A percentile compares a stretch with the other conserved stretches of the same genome.
Conservation (phyloP, 1,140 invertebrate genomes). For the Drosophila persimilis region DNA sequence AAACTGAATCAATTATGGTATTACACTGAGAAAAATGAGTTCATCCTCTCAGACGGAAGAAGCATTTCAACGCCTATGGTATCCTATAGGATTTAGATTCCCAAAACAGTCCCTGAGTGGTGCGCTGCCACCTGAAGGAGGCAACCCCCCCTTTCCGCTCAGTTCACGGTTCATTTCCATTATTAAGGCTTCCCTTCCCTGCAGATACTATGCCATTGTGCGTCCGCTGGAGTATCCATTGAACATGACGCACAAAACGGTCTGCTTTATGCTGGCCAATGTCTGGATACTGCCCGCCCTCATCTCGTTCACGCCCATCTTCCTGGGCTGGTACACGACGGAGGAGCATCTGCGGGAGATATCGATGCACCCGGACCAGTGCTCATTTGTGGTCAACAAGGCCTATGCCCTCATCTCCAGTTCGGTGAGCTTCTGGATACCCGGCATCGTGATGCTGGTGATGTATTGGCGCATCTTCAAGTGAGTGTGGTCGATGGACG, state of each 20-base stretch:
- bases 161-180: constrained; percentile 40
- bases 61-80: too few relatives aligned
- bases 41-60: too few relatives aligned
- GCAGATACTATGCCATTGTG: constrained; percentile 93
- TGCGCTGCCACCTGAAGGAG: neutral
- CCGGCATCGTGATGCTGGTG: constrained; percentile 95
- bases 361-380: constrained; percentile 89
- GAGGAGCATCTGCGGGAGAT: constrained; percentile 89
- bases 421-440: constrained; percentile 97
- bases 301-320: constrained; percentile 98
- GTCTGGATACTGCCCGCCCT: constrained; percentile 96
- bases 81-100: too few relatives aligned
- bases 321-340: constrained; percentile 95
- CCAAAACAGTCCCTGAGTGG: neutral
- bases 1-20: constrained; percentile 31
- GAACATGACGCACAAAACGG: constrained; percentile 92
- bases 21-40: neutral
- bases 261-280: constrained; percentile 91
- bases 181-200: constrained; percentile 19
- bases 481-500: constrained; percentile 83
- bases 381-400: constrained; percentile 94
- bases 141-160: constrained; percentile 9
- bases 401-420: constrained; percentile 95
- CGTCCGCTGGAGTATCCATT: constrained; percentile 94
- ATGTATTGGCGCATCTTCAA: constrained; percentile 96